Conservation (phyloP, 2,888 invertebrate species). For the Gymnocheta viridis region DNA sequence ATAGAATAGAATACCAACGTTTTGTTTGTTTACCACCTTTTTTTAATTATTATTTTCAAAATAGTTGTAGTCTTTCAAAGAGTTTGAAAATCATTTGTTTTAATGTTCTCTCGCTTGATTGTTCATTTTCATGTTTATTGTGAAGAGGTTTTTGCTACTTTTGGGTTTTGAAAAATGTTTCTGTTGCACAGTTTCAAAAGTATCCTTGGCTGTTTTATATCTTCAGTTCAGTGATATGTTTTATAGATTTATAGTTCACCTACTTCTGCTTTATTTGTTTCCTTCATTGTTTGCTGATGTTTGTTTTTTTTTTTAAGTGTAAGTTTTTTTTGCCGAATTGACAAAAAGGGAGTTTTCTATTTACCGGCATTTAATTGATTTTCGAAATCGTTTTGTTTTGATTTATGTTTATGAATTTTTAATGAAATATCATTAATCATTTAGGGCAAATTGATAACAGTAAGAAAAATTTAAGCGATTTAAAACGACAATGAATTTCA, state of each 20-base stretch:
- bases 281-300: neutral
- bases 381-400: conserved; percentile 50
- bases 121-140: neutral
- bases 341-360: conserved; percentile 50
- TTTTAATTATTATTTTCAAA: conserved; percentile 42
- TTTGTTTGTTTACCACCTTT: conserved; percentile 15
- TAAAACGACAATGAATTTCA: neutral
- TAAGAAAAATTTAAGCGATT: neutral
- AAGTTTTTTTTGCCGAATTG: conserved; percentile 17
- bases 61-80: neutral
- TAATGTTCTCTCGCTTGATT: conserved; percentile 12
- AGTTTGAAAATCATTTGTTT: conserved; percentile 43
- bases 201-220: neutral
- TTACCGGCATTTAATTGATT: conserved; percentile 45
- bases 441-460: neutral
- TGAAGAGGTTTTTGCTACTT: neutral
- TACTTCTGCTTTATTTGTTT: neutral
- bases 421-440: conserved; percentile 77
- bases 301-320: neutral
- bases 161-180: neutral
- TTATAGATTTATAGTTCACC: conserved; percentile 32
- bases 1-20: neutral
- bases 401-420: conserved; percentile 76
- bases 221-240: neutral
- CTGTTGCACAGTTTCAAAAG: neutral